Evolutionary conservation across 1,140 invertebrate genomes (phyloP).

Genomic region (Meteorus sp.): DNA sequence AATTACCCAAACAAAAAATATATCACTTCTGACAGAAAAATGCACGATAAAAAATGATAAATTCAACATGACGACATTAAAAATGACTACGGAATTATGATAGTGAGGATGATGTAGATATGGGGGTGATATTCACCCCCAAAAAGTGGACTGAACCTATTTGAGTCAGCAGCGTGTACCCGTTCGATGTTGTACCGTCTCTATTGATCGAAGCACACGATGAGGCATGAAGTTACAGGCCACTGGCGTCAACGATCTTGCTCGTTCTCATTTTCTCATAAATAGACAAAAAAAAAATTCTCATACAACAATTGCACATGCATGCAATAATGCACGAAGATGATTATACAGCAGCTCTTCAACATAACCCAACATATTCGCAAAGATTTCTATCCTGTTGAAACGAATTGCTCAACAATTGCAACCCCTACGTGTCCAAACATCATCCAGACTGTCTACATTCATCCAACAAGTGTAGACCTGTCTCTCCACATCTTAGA

Average conservation of each 20-base stretch:
- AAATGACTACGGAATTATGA: too few species aligned
- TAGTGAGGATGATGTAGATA: too few species aligned
- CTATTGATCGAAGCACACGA: constrained; percentile 53
- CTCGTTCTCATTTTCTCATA: constrained; percentile 31
- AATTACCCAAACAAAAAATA: too few species aligned
- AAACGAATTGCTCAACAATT: not conserved
- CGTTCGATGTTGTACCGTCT: constrained; percentile 50
- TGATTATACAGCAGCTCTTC: too few species aligned
- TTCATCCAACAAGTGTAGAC: too few species aligned
- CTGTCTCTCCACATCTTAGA: too few species aligned
- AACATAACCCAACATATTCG: constrained; percentile 19
- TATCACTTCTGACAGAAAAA: too few species aligned
- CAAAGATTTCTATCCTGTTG: constrained; percentile 7
- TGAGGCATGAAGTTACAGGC: constrained; percentile 54
- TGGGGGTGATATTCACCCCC: not conserved
- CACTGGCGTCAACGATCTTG: constrained; percentile 47
- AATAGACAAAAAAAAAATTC: too few species aligned
- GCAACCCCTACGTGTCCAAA: not conserved
- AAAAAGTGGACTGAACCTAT: not conserved
- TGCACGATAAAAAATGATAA: too few species aligned
- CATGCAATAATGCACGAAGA: too few species aligned
- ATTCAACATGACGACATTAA: too few species aligned
- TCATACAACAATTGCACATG: too few species aligned
- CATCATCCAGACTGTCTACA: not conserved
- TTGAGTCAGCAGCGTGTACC: constrained; percentile 43